Evolutionary conservation across 2,113 vertebrate genomes (phyloP).

Genomic region (Piaya cayana): DNA sequence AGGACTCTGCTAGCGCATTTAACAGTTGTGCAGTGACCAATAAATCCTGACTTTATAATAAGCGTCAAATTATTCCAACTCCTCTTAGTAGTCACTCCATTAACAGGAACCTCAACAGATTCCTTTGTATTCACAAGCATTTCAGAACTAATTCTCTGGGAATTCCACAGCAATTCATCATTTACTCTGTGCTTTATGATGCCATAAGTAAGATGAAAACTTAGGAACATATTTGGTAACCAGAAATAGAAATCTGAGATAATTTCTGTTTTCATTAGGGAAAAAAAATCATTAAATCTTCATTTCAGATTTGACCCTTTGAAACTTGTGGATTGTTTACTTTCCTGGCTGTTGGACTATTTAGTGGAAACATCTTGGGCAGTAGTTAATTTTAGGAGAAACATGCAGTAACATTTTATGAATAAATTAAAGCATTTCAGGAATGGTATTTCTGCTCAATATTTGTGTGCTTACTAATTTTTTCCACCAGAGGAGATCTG

Average conservation of each 20-base stretch:
- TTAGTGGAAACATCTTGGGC: background rate
- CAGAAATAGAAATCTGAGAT: background rate
- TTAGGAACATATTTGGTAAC: background rate
- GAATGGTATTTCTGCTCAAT: background rate
- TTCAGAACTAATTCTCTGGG: constrained; percentile 53
- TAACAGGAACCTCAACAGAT: constrained; percentile 19
- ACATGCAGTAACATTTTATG: background rate
- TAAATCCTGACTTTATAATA: constrained; percentile 39
- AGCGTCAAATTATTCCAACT: constrained; percentile 13
- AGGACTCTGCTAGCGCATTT: background rate
- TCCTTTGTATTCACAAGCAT: constrained; percentile 51
- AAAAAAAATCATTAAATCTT: background rate
- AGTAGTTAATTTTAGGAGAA: background rate
- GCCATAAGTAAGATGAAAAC: constrained; percentile 25
- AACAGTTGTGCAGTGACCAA: constrained; percentile 41
- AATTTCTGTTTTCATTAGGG: background rate
- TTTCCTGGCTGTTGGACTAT: background rate
- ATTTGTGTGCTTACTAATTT: background rate
- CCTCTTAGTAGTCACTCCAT: constrained; percentile 52
- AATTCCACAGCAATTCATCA: constrained; percentile 56
- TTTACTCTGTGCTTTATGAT: constrained; percentile 19
- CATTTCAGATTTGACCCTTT: background rate
- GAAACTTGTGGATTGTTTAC: background rate
- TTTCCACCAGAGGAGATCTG: background rate
- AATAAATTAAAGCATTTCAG: background rate